These are phyloP conservation scores for Torymus aiolomorphi DNA, from an alignment of 2,888 invertebrate genomes.

Conservation along the genomic window DNA sequence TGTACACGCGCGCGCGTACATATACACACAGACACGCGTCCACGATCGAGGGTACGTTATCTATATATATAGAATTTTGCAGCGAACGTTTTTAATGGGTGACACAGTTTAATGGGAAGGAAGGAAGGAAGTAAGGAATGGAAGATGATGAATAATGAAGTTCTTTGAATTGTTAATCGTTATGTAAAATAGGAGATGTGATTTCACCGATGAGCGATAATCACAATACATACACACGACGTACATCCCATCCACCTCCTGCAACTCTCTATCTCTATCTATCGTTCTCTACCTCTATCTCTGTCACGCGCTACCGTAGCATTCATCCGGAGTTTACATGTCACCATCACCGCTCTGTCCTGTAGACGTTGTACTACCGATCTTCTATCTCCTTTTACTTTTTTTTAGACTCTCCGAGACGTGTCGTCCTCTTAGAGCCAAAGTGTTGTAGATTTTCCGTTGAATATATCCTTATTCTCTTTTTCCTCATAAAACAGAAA, in stretches of 20 bases:
- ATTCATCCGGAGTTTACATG: too few species aligned
- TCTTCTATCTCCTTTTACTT: too few species aligned
- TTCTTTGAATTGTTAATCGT: conserved; percentile 47
- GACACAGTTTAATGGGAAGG: conserved; percentile 4
- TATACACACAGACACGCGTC: too few species aligned
- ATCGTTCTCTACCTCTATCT: background rate
- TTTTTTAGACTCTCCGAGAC: too few species aligned
- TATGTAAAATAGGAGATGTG: conserved; percentile 60
- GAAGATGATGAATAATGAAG: conserved; percentile 4
- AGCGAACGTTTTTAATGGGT: conserved; percentile 13
- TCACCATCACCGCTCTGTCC: too few species aligned
- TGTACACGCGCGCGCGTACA: too few species aligned
- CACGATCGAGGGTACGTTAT: too few species aligned
- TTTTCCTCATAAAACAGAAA: too few species aligned
- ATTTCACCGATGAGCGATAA: conserved; percentile 61
- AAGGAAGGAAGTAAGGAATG: background rate
- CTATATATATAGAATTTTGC: conserved; percentile 26
- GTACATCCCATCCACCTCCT: conserved; percentile 9
- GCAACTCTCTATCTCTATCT: conserved; percentile 6
- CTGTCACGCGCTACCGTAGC: background rate
- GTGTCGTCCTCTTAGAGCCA: too few species aligned
- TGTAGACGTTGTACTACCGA: too few species aligned
- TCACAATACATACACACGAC: conserved; percentile 55
- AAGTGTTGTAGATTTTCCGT: too few species aligned
- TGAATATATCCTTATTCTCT: too few species aligned